phyloP scores from a whole-genome alignment of 1,140 invertebrate genomes.

The Macrobrachium nipponense region DNA sequence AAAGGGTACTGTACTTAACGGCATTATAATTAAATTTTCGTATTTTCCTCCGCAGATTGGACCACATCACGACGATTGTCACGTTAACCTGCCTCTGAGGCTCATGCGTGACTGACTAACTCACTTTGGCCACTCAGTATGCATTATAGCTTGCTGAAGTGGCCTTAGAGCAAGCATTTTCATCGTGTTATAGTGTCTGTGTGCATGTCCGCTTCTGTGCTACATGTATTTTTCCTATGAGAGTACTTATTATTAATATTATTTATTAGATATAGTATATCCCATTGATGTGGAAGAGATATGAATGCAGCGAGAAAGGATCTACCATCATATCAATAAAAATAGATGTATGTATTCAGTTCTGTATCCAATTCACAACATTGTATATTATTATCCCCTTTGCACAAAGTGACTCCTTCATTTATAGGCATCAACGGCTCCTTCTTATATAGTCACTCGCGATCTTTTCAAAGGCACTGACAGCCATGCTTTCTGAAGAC shows the following conservation, averaged over 20 bases:
- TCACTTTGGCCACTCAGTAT: constrained; percentile 38
- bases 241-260: constrained; percentile 52
- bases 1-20: too few relatives aligned
- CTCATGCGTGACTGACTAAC: constrained; percentile 46
- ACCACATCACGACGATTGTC: constrained; percentile 45
- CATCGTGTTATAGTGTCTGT: constrained; percentile 58
- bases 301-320: constrained; percentile 55
- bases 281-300: constrained; percentile 50
- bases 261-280: constrained; percentile 52
- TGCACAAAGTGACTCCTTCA: too few relatives aligned
- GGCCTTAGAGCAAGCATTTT: constrained; percentile 52
- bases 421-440: constrained; percentile 23
- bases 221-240: constrained; percentile 61
- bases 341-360: constrained; percentile 61
- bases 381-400: constrained; percentile 7
- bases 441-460: constrained; percentile 40
- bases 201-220: constrained; percentile 61
- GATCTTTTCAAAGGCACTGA: neutral
- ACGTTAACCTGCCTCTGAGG: constrained; percentile 21
- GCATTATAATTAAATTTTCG: neutral
- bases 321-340: constrained; percentile 55
- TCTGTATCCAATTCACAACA: constrained; percentile 49
- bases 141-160: constrained; percentile 10
- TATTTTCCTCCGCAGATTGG: constrained; percentile 33
- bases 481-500: too few relatives aligned